These are phyloP conservation scores for Conger conger DNA, from an alignment of 2,113 vertebrate genomes.

Conservation along the genomic window DNA sequence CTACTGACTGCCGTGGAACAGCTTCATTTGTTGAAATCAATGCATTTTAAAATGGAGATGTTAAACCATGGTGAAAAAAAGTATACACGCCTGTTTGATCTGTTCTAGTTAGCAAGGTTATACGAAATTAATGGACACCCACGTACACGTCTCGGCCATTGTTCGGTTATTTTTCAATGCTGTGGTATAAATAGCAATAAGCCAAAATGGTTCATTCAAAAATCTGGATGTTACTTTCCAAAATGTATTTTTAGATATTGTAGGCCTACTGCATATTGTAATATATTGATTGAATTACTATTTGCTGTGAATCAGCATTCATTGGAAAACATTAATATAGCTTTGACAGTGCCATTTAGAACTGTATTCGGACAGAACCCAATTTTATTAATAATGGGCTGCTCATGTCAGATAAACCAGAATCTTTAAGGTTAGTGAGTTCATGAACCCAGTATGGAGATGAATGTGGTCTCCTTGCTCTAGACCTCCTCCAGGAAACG, in stretches of 20 bases:
- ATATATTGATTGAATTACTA: not conserved
- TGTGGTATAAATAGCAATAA: too few relatives aligned
- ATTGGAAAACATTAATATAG: not conserved
- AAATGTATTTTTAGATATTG: not conserved
- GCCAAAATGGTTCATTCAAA: too few relatives aligned
- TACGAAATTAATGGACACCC: too few relatives aligned
- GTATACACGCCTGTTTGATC: too few relatives aligned
- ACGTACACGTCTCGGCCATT: too few relatives aligned
- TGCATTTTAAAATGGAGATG: too few relatives aligned
- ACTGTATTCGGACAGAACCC: not conserved
- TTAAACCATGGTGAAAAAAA: too few relatives aligned
- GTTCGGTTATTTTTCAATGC: too few relatives aligned
- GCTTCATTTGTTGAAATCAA: too few relatives aligned
- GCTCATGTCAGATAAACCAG: not conserved
- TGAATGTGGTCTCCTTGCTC: not conserved
- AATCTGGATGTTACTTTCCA: not conserved
- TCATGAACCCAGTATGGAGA: constrained; percentile 10
- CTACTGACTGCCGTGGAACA: too few relatives aligned
- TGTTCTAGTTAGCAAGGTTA: too few relatives aligned
- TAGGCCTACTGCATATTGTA: not conserved
- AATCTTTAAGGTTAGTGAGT: not conserved
- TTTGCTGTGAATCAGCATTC: not conserved
- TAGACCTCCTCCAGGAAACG: not conserved
- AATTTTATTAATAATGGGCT: not conserved
- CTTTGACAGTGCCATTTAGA: not conserved